phyloP scores from a whole-genome alignment of 2,888 invertebrate genomes.

The Dorcus hopei region DNA sequence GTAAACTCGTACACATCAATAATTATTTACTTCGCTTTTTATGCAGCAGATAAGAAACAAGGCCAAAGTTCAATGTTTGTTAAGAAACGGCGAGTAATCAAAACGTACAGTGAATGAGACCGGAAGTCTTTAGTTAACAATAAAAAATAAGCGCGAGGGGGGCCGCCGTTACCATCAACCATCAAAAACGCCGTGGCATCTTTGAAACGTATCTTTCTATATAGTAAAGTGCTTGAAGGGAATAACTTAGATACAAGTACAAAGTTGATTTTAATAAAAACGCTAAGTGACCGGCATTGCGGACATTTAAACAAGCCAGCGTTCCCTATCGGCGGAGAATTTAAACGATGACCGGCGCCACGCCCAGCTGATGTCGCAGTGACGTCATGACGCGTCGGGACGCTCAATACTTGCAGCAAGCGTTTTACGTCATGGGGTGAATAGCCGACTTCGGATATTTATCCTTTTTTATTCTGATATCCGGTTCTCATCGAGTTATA shows the following conservation, averaged over 20 bases:
- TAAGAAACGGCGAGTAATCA: constrained; percentile 11
- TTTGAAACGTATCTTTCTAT: no score
- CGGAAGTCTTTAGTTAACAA: constrained; percentile 2
- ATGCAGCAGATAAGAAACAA: constrained; percentile 14
- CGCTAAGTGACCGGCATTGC: neutral
- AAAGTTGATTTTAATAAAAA: no score
- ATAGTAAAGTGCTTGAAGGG: no score
- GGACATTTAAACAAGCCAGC: constrained; percentile 20
- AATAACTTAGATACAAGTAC: no score
- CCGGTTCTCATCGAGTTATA: neutral
- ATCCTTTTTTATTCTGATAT: constrained; percentile 1
- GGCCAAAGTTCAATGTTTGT: constrained; percentile 16
- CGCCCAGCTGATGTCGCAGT: constrained; percentile 49
- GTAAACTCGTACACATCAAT: no score
- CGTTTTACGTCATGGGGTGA: constrained; percentile 43
- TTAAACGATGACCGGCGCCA: constrained; percentile 34
- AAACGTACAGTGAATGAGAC: constrained; percentile 7
- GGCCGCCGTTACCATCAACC: no score
- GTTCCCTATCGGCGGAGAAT: constrained; percentile 24
- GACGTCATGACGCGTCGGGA: constrained; percentile 46
- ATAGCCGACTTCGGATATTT: constrained; percentile 30
- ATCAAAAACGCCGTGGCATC: no score
- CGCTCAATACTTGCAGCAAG: constrained; percentile 41
- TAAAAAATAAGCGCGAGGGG: no score
- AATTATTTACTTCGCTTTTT: neutral